These are phyloP conservation scores for Folsomia candida DNA, from an alignment of 2,888 invertebrate species.

Conservation along the genomic window DNA sequence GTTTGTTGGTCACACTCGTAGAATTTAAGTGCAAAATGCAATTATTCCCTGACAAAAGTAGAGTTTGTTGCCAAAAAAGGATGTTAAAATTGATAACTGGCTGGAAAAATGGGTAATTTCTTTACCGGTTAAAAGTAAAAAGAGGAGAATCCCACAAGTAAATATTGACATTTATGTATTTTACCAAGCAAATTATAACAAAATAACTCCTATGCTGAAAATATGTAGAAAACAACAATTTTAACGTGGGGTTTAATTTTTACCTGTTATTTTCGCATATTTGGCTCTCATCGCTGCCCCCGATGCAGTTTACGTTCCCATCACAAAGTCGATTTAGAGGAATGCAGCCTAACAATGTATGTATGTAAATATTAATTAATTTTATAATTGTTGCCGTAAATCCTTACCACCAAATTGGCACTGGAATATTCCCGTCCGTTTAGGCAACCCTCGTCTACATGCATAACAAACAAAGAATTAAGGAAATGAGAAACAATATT, in stretches of 20 bases:
- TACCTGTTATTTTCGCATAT: conserved; percentile 43
- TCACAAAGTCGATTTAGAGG: conserved; percentile 51
- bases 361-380: neutral
- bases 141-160: too few species aligned
- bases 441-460: neutral
- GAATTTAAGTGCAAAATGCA: too few species aligned
- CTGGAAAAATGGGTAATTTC: too few species aligned
- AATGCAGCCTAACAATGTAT: conserved; percentile 49
- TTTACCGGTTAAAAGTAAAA: too few species aligned
- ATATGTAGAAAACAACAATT: neutral
- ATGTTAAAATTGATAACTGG: too few species aligned
- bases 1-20: too few species aligned
- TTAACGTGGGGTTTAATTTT: neutral
- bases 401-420: conserved; percentile 53
- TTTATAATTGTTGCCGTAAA: neutral
- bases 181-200: neutral
- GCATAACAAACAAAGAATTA: too few species aligned
- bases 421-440: conserved; percentile 50
- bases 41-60: too few species aligned
- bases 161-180: neutral
- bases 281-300: conserved; percentile 35
- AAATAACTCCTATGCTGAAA: neutral
- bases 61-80: too few species aligned
- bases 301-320: conserved; percentile 42
- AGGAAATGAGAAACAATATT: too few species aligned